These are phyloP conservation scores for Helicoverpa zea DNA, from an alignment of 1,140 invertebrate genomes.

Conservation along the genomic window DNA sequence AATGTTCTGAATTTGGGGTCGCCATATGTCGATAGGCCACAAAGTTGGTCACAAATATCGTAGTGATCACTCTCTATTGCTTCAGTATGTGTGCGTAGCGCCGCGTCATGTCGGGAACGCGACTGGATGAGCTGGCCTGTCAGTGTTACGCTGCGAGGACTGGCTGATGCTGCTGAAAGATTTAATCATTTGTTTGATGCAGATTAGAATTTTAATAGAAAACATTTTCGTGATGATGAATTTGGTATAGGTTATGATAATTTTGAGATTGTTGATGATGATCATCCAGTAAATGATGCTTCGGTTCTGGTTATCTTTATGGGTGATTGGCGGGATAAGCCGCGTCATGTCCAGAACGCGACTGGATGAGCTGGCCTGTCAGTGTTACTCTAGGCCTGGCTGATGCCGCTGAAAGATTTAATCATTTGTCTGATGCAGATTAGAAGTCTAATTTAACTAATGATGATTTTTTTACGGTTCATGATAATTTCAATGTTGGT, in stretches of 20 bases:
- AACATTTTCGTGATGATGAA: background rate
- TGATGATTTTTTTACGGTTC: background rate
- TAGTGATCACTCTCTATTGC: too few relatives aligned
- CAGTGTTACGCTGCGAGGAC: conserved; percentile 25
- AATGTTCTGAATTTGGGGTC: too few relatives aligned
- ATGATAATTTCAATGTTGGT: background rate
- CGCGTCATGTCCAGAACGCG: conserved; percentile 31
- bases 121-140: conserved; percentile 40
- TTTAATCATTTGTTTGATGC: background rate
- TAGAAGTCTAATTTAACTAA: background rate
- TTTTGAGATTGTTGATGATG: too few relatives aligned
- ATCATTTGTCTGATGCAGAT: background rate
- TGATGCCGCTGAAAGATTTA: conserved; percentile 13
- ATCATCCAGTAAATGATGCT: too few relatives aligned
- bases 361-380: conserved; percentile 41
- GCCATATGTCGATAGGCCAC: too few relatives aligned
- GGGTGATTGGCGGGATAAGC: too few relatives aligned
- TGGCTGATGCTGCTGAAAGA: conserved; percentile 1
- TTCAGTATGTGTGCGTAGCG: background rate
- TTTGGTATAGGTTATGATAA: background rate
- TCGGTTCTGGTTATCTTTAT: too few relatives aligned
- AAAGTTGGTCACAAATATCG: too few relatives aligned
- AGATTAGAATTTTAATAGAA: too few relatives aligned
- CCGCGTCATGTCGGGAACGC: conserved; percentile 33
- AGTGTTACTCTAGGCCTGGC: background rate